Evolutionary conservation across 2,113 vertebrate genomes (phyloP).

Genomic region (Alethe diademata): DNA sequence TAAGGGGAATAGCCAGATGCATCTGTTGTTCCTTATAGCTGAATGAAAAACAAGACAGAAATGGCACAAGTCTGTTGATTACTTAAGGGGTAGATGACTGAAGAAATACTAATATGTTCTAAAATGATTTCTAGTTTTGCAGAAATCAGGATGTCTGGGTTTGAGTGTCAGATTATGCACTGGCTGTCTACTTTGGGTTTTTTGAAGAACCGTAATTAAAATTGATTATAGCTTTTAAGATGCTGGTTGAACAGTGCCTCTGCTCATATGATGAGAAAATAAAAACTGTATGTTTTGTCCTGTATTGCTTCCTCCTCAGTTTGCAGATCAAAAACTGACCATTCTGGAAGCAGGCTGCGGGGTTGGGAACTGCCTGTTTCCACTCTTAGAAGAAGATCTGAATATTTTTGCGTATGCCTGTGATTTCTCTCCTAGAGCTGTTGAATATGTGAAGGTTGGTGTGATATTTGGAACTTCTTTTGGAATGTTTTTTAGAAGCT

Average conservation of each 20-base stretch:
- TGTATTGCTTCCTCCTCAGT: constrained; percentile 67
- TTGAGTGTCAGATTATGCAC: background rate
- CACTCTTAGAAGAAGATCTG: constrained; percentile 88
- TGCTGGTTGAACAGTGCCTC: background rate
- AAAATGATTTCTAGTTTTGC: background rate
- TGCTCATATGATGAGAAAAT: background rate
- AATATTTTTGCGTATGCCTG: constrained; percentile 93
- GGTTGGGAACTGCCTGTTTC: constrained; percentile 96
- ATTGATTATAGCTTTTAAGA: background rate
- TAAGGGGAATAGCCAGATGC: background rate
- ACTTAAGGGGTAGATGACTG: background rate
- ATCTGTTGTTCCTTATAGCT: background rate
- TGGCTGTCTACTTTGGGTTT: background rate
- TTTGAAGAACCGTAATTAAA: background rate
- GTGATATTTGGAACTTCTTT: background rate
- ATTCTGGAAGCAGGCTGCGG: constrained; percentile 96
- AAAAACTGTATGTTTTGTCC: background rate
- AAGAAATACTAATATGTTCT: background rate
- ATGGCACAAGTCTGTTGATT: background rate
- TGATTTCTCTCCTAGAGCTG: constrained; percentile 95
- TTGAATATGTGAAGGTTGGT: constrained; percentile 92
- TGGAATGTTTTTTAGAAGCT: background rate
- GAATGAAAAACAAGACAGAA: background rate
- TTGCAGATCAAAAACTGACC: constrained; percentile 84
- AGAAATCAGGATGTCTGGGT: background rate